Percentiles rank a stretch among this genome's conserved stretches.
Evolutionary conservation across 2,113 vertebrate genomes (phyloP).

Genomic region (Copsychus sechellarum): DNA sequence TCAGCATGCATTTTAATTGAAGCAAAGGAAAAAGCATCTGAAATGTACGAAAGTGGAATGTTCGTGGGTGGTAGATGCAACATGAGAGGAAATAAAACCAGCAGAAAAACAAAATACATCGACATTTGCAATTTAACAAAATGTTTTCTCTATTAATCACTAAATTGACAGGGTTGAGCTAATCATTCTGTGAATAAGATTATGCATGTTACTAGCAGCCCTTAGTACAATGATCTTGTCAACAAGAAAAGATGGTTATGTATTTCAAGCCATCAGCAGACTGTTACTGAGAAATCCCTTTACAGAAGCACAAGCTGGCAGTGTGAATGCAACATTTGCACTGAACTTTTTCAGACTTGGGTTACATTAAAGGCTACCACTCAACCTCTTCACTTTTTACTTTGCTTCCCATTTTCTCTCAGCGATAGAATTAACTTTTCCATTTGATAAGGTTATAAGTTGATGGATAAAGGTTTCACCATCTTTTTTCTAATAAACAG

Average conservation of each 20-base stretch:
- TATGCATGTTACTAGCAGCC: neutral
- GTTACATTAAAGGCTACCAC: neutral
- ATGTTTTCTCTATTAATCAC: conserved; percentile 40
- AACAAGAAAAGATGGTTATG: neutral
- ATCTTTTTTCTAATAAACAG: neutral
- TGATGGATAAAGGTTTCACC: neutral
- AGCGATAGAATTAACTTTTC: neutral
- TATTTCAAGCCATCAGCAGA: conserved; percentile 1
- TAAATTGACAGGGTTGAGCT: neutral
- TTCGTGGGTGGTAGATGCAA: conserved; percentile 33
- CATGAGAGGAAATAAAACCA: conserved; percentile 39
- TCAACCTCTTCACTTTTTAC: neutral
- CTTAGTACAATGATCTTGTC: neutral
- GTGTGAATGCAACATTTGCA: neutral
- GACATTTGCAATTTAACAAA: conserved; percentile 9
- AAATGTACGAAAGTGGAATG: neutral
- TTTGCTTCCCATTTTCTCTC: neutral
- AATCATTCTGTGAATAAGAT: conserved; percentile 5
- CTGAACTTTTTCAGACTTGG: neutral
- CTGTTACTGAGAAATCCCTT: conserved; percentile 1
- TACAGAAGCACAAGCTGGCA: conserved; percentile 9
- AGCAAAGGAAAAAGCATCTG: neutral
- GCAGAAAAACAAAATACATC: conserved; percentile 3
- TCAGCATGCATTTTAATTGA: conserved; percentile 18
- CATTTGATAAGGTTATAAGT: neutral